These are phyloP conservation scores for Columba janthina DNA, from an alignment of 2,113 vertebrate species.

Conservation along the genomic window DNA sequence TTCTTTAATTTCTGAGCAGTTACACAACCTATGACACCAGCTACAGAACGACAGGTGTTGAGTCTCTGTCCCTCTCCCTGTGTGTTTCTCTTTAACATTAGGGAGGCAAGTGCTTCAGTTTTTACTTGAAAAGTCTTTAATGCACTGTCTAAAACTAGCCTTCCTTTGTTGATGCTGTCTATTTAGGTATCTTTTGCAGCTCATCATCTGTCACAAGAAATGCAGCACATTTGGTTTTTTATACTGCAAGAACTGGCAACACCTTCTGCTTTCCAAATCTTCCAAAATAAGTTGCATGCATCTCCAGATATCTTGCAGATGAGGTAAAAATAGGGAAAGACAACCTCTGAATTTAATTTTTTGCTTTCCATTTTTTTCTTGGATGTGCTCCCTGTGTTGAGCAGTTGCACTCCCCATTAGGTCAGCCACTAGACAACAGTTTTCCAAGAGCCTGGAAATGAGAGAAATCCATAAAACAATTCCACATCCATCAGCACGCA, in stretches of 20 bases:
- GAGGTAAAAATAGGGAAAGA: slow-evolving; percentile 30
- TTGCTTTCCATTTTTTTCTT: not conserved
- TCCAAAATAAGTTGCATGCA: slow-evolving; percentile 3
- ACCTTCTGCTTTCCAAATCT: not conserved
- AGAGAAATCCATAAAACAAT: slow-evolving; percentile 30
- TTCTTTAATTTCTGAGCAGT: not conserved
- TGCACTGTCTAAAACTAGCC: slow-evolving; percentile 51
- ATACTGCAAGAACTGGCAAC: not conserved
- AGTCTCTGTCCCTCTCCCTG: not conserved
- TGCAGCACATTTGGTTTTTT: not conserved
- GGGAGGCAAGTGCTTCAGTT: not conserved
- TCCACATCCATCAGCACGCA: slow-evolving; percentile 8
- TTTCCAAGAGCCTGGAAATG: slow-evolving; percentile 38
- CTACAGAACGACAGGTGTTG: not conserved
- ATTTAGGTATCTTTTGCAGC: slow-evolving; percentile 51
- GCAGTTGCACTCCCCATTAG: not conserved
- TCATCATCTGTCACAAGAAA: slow-evolving; percentile 29
- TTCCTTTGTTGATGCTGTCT: not conserved
- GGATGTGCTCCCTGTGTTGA: not conserved
- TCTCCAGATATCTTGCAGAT: not conserved
- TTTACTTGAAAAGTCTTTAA: slow-evolving; percentile 32
- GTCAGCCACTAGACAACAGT: slow-evolving; percentile 17
- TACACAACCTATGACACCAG: not conserved
- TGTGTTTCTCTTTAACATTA: not conserved
- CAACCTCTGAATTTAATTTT: slow-evolving; percentile 1